A percentile compares a stretch with the other conserved stretches of the same genome.
Conservation (phyloP, 2,113 vertebrate species). For the Mastomys coucha region DNA sequence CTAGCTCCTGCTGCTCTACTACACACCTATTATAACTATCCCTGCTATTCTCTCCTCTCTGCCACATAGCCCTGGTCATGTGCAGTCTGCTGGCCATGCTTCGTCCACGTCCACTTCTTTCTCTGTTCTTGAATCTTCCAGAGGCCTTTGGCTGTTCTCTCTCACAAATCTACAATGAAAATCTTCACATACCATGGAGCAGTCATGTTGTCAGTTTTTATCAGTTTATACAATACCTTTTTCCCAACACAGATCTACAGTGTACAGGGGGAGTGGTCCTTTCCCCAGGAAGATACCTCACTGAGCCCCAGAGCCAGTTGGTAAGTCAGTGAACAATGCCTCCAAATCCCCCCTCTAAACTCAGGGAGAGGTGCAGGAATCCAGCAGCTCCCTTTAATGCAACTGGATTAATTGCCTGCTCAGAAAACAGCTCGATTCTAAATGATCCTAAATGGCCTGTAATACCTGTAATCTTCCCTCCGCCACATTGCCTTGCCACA, state of each 20-base stretch:
- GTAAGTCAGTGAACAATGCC: conserved; percentile 33
- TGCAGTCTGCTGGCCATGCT: not conserved
- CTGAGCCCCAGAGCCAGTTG: not conserved
- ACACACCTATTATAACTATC: not conserved
- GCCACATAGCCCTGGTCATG: too few relatives aligned
- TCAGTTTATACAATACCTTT: not conserved
- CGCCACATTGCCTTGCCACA: not conserved
- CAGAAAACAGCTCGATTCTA: conserved; percentile 79
- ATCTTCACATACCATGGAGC: not conserved
- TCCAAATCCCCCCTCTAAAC: conserved; percentile 48
- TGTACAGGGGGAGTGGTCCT: not conserved
- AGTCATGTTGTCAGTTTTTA: not conserved
- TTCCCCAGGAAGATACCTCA: not conserved
- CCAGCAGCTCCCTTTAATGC: conserved; percentile 64
- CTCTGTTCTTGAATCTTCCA: not conserved
- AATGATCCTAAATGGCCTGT: conserved; percentile 77
- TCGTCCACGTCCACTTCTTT: not conserved
- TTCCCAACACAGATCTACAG: conserved; percentile 30
- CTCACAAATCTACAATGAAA: not conserved
- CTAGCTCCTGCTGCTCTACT: not conserved
- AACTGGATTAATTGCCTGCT: conserved; percentile 82
- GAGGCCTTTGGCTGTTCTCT: not conserved
- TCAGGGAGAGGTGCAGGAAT: conserved; percentile 41
- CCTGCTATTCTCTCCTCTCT: not conserved
- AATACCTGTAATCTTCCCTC: conserved; percentile 75